Base-by-base conservation (phyloP, 2,797 vertebrate species). In the Hylomyscus alleni region DNA sequence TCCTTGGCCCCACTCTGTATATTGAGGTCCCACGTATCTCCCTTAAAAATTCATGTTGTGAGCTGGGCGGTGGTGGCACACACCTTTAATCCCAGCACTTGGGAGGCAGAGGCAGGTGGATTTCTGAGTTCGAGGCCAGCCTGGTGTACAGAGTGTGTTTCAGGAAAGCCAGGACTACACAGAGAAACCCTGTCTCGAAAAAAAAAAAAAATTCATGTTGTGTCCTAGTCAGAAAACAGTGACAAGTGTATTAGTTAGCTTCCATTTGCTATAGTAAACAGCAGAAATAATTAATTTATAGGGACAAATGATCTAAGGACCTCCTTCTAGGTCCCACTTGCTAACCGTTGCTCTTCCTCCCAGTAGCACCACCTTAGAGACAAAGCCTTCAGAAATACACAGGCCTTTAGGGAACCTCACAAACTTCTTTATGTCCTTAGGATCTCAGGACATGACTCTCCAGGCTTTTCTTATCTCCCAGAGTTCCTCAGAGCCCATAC, bases 31-130 rank as follows among this genome's bases (percentile, higher is more conserved):
- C 20, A 19, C 8, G 37, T 69, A 20, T 50, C 31, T 88, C 89
- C 47, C 34, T 96, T 92, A 95, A 72, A 67, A 72, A 67, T 44
- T 69, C 26, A 77, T 56, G 14, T 88, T 54, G 40, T 13, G 20
- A n/a, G n/a, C n/a, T n/a, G n/a, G n/a, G n/a, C n/a, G n/a, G n/a
- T n/a, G n/a, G n/a, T n/a, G n/a, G n/a, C n/a, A n/a, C n/a, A n/a
- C n/a, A n/a, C n/a, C n/a, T n/a, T n/a, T n/a, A n/a, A n/a, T n/a
- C n/a, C n/a, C n/a, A n/a, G n/a, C n/a, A n/a, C n/a, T n/a, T n/a
- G n/a, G n/a, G n/a, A n/a, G n/a, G n/a, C n/a, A n/a, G n/a, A n/a
- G n/a, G n/a, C n/a, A n/a, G n/a, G n/a, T n/a, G n/a, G n/a, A n/a
- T n/a, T n/a, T n/a, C n/a, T n/a, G n/a, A n/a, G n/a, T n/a, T n/a